Base-by-base conservation (phyloP, 2,113 vertebrate genomes). In the Lichenostomus cassidix region DNA sequence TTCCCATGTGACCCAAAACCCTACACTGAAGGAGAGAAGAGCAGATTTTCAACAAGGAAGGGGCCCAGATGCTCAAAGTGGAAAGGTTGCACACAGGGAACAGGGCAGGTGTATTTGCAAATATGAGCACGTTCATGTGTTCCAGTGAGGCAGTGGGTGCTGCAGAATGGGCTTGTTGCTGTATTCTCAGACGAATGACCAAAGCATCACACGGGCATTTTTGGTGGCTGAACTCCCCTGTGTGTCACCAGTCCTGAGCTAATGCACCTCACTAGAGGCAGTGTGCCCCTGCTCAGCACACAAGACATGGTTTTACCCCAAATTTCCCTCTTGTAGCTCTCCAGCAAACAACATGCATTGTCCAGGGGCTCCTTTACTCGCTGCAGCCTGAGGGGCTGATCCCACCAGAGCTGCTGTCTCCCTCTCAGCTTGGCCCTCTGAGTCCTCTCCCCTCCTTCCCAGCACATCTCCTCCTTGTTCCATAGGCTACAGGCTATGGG, bases 71-170 rank as follows among this genome's bases (percentile, higher is more conserved):
- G 44, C 41, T 53, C 20, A 33, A 29, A 37, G 27, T 35, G 71
- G 55, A 55, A 55, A 82, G 29, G 44, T 13, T 37, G 52, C 64
- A 28, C 1, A 1, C 0, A 55, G 47, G 39, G 29, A 77, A 65
- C 14, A 21, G 46, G 16, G 13, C 24, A 37, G 53, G 35, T 13
- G 19, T 29, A 29, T 73, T 35, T 80, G 70, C 29, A 74, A 58
- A 58, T 4, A 9, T 0, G 3, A 76, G n/a, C 41, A 6, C 1
- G 42, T 55, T 39, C 47, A 9, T 0, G 1, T 6, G 23, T 3
- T 69, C 71, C 80, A 71, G 70, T 0, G 2, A 56, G 42, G 74
- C 77, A 67, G 88, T 47, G 55, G 37, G 14, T 5, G 2, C 42
- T 90, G 62, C 52, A 70, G 55, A 52, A 84, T 0, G 2, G n/a